Conservation (phyloP, 2,888 invertebrate genomes). For the Nemotelus nigrinus region DNA sequence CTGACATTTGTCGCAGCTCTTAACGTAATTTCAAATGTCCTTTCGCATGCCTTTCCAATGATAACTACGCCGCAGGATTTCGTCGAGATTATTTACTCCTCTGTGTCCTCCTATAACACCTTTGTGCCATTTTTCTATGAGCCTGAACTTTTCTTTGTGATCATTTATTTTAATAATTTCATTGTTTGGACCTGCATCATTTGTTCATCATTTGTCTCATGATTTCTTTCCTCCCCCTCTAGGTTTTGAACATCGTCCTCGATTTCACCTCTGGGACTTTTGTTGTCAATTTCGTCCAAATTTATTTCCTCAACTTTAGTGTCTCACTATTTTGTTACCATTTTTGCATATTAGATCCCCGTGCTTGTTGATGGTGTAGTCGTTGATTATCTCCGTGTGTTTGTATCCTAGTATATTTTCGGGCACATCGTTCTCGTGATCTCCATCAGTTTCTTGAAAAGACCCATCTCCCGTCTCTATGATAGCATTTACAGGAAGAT, state of each 20-base stretch:
- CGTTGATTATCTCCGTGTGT: too few species aligned
- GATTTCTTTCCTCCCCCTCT: too few species aligned
- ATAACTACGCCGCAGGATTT: neutral
- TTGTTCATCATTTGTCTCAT: neutral
- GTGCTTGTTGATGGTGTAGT: too few species aligned
- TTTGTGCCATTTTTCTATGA: neutral
- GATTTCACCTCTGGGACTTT: neutral
- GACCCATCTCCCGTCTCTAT: neutral
- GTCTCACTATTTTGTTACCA: too few species aligned
- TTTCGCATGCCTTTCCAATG: neutral
- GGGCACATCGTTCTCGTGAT: neutral
- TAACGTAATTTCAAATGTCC: neutral
- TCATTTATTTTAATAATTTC: neutral
- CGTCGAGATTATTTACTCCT: slow-evolving; percentile 1
- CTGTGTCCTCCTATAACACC: slow-evolving; percentile 9
- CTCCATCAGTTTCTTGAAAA: neutral
- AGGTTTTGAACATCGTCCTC: neutral
- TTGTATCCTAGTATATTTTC: neutral
- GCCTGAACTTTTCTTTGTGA: neutral
- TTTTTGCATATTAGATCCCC: too few species aligned
- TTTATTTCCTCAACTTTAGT: too few species aligned
- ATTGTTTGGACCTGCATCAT: neutral
- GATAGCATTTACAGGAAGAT: slow-evolving; percentile 4
- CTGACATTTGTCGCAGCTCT: slow-evolving; percentile 4
- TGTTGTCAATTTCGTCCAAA: too few species aligned